These are phyloP conservation scores for Drepana arcuata DNA, from an alignment of 1,140 invertebrate genomes.

Conservation along the genomic window DNA sequence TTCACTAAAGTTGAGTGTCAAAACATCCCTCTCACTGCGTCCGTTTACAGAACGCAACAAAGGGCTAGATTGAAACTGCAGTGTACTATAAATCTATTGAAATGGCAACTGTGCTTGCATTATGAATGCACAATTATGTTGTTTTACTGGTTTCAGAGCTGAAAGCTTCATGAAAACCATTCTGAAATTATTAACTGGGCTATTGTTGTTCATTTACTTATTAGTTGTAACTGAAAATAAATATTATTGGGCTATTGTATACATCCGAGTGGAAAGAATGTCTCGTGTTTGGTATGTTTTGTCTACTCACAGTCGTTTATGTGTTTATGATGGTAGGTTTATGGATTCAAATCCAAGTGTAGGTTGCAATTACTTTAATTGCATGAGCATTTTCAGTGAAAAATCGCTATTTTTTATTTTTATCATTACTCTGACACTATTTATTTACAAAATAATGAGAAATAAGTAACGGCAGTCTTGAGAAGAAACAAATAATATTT, in stretches of 20 bases:
- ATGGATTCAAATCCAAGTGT: no score
- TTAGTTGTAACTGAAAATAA: constrained; percentile 40
- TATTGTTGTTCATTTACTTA: constrained; percentile 48
- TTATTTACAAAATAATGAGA: constrained; percentile 52
- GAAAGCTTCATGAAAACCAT: constrained; percentile 27
- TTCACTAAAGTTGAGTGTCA: constrained; percentile 45
- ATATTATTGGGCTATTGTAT: constrained; percentile 49
- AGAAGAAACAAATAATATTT: constrained; percentile 44
- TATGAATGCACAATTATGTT: constrained; percentile 27
- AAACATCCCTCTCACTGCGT: constrained; percentile 18
- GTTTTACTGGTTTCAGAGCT: constrained; percentile 18
- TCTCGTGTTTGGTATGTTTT: constrained; percentile 34
- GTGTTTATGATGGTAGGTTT: no score
- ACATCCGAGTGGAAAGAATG: constrained; percentile 55
- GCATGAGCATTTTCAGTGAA: constrained; percentile 44
- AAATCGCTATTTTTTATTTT: constrained; percentile 55
- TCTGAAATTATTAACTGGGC: constrained; percentile 50
- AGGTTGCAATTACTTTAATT: constrained; percentile 24
- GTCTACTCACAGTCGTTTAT: constrained; percentile 25
- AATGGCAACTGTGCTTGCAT: constrained; percentile 48
- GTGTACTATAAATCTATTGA: constrained; percentile 56
- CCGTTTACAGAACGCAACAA: not conserved
- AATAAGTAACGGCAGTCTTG: constrained; percentile 60
- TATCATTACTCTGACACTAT: constrained; percentile 27
- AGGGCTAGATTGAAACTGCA: constrained; percentile 8